Evolutionary conservation across 1,140 invertebrate genomes (phyloP), one percentile per base, ranked within the genome.

Genomic region (Rhyzopertha dominica): DNA sequence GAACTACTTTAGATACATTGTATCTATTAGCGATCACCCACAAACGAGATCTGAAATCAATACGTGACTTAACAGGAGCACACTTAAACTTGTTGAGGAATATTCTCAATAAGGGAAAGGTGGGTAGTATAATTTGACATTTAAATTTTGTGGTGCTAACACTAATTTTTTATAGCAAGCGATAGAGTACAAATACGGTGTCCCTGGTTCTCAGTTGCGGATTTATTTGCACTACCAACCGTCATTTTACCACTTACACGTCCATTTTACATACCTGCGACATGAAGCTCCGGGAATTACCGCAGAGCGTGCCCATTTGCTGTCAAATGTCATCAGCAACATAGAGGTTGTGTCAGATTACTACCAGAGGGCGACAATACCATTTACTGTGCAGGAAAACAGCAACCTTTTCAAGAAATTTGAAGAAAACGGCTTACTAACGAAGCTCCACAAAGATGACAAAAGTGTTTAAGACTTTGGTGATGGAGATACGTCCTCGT

Each of bases 191-290:
- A 90, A 89, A 55, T 98, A 87, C 68, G 78, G 79, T 4, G 44
- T 97, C 4, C 66, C 76, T 14, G 61, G 69, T 18, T 77, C 76
- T 32, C 82, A 91, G 62, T 63, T 97, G 13, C 77, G 92, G 32
- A 78, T 87, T 47, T 98, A 91, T 68, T 68, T 98, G 3, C 95
- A 98, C 66, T 98, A 98, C 70, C 93, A 94, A 62, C 95, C 95
- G 4, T 92, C 92, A 0, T 98, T 93, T 70, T 97, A 96, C 71
- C 93, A 98, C 71, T 72, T 98, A 5, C 95, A 98, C 63, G 78
- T 98, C 2, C 95, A 98, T 69, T 93, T 96, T 58, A 89, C 85
- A n/a, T 80, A 84, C 47, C 61, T 96, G 1, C 77, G 81, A 40
- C 83, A 84, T 70, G 85, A 92, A 54, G 80, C 86, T 2, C 85